Evolutionary conservation across 2,113 vertebrate genomes (phyloP).

Genomic region (Craseonycteris thonglongyai): DNA sequence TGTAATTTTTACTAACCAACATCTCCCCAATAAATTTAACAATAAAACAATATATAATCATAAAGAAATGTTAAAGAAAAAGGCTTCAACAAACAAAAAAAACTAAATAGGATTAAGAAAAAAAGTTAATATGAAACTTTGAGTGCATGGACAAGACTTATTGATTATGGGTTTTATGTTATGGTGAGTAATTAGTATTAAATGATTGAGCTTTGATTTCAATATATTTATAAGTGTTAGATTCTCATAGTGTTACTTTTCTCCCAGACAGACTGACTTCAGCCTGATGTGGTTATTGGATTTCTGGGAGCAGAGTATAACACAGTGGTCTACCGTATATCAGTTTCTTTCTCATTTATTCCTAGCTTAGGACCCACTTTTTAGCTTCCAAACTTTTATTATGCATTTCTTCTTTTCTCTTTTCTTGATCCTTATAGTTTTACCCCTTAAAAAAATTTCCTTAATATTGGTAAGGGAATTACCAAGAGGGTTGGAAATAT

Average conservation of each 20-base stretch:
- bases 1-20: no score
- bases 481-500: background rate
- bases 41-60: no score
- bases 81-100: no score
- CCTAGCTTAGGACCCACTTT: background rate
- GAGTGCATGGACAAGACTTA: background rate
- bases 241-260: background rate
- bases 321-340: background rate
- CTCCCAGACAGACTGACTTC: background rate
- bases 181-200: background rate
- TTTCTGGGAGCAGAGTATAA: background rate
- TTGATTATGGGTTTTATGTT: background rate
- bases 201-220: background rate
- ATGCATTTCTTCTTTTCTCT: background rate
- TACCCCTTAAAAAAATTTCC: background rate
- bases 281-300: background rate
- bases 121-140: background rate
- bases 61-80: no score
- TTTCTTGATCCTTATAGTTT: background rate
- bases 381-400: background rate
- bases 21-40: no score
- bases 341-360: background rate
- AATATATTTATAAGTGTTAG: background rate
- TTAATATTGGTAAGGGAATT: background rate
- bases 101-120: no score